Evolutionary conservation across 2,797 vertebrate genomes (phyloP).

Genomic region (Syndactyla subalaris): DNA sequence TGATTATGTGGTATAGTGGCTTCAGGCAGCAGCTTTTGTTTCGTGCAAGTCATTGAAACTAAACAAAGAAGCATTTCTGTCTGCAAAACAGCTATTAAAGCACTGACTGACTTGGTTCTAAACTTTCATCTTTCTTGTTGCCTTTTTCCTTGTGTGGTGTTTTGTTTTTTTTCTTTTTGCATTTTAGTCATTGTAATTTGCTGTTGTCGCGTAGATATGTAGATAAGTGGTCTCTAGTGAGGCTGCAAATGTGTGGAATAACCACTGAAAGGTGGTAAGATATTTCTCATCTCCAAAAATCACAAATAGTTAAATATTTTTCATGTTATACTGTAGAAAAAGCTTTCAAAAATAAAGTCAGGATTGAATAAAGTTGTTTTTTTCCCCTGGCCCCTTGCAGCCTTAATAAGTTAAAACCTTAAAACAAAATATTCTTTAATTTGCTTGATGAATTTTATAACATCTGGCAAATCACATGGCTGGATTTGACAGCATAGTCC

Average conservation of each 20-base stretch:
- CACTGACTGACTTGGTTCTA: constrained; percentile 34
- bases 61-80: constrained; percentile 53
- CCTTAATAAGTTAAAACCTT: not conserved
- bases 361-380: not conserved
- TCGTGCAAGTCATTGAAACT: constrained; percentile 37
- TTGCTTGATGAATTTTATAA: not conserved
- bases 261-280: not conserved
- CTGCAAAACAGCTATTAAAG: constrained; percentile 50
- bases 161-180: not conserved
- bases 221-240: not conserved
- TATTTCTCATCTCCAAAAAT: constrained; percentile 10
- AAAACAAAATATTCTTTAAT: not conserved
- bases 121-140: constrained; percentile 24
- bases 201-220: constrained; percentile 17
- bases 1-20: constrained; percentile 28
- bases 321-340: not conserved
- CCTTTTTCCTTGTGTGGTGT: constrained; percentile 12
- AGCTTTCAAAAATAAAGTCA: not conserved
- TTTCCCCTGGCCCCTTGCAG: not conserved
- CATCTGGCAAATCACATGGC: not conserved
- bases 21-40: constrained; percentile 51
- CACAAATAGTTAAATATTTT: not conserved
- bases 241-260: not conserved
- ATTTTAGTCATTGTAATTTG: constrained; percentile 7
- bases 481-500: not conserved